Base-by-base conservation (phyloP, 2,113 vertebrate species). In the Rhagologus leucostigma region DNA sequence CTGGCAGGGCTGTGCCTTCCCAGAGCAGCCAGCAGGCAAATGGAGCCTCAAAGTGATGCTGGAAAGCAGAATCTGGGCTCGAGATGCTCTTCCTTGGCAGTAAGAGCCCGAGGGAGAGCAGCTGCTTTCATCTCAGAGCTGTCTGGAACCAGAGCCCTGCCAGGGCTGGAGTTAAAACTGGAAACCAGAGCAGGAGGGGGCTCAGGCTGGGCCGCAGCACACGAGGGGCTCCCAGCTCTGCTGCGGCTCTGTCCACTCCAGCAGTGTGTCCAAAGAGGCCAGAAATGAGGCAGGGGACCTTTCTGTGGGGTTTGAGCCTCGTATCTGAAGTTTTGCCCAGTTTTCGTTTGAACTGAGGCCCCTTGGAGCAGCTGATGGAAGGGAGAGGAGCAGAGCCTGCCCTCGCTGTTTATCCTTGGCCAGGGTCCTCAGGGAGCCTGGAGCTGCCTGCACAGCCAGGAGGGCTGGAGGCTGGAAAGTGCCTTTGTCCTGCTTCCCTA, bases 141-240 rank as follows among this genome's bases (percentile, higher is more conserved):
- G 89, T 17, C 37, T 78, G 77, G 56, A 92, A 16, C 19, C 60
- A 75, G 53, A 57, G 26, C 29, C n/a, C 52, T 82, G 89, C 41
- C 87, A 84, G 65, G 26, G 68, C 49, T 84, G 87, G 46, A 73
- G 87, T 6, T 73, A 69, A 85, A 75, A 29, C n/a, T 17, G 49
- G 42, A 41, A 63, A 86, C 24, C 16, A 13, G 35, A 13, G 56
- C 87, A n/a, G 65, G 57, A 80, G 39, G 5, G 24, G 21, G 73
- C 52, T 95, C 44, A 32, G 60, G 47, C 56, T 84, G 84, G 19
- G 39, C 16, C 35, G 6, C 52, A 39, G 65, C 23, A 23, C 0
- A 0, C 0, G 0, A 11, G 15, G 35, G 33, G 9, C 50, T 37
- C 19, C 16, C 8, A 2, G 27, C 37, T 24, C 46, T 35, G 23